Percentiles rank a stretch among this genome's conserved stretches.
Evolutionary conservation across 2,797 vertebrate genomes (phyloP).

Genomic region (Brotula barbata): DNA sequence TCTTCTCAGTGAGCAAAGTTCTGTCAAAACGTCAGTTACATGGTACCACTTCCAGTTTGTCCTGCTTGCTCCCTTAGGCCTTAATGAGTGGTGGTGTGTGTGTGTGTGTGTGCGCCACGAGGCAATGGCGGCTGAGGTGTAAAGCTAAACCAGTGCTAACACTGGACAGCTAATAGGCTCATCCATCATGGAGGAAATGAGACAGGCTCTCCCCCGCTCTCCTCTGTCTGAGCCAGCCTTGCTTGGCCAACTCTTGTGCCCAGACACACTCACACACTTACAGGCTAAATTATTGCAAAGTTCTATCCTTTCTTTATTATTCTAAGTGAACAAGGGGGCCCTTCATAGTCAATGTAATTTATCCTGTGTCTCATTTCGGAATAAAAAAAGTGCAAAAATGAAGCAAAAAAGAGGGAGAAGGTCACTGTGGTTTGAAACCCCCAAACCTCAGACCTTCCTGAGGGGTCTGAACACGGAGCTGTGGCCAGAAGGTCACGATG

Average conservation of each 20-base stretch:
- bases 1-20: too few relatives aligned
- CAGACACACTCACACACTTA: constrained; percentile 55
- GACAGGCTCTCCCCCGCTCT: constrained; percentile 43
- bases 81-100: too few relatives aligned
- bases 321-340: constrained; percentile 72
- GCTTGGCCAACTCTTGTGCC: constrained; percentile 39
- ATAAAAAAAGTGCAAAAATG: constrained; percentile 60
- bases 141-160: constrained; percentile 68
- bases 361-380: constrained; percentile 74
- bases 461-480: constrained; percentile 45
- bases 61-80: too few relatives aligned
- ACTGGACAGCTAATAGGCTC: constrained; percentile 65
- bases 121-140: constrained; percentile 44
- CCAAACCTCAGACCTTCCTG: constrained; percentile 72
- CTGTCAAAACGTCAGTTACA: too few relatives aligned
- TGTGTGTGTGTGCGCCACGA: constrained; percentile 35
- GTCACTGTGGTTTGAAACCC: constrained; percentile 75
- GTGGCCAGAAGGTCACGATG: constrained; percentile 64
- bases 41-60: too few relatives aligned
- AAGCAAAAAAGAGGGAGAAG: constrained; percentile 64
- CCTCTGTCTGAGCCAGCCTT: constrained; percentile 12
- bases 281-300: constrained; percentile 54
- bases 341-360: constrained; percentile 70
- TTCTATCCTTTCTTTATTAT: constrained; percentile 74
- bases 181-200: constrained; percentile 76